Evolutionary conservation across 2,113 vertebrate species (phyloP).

Genomic region (Sorex araneus): DNA sequence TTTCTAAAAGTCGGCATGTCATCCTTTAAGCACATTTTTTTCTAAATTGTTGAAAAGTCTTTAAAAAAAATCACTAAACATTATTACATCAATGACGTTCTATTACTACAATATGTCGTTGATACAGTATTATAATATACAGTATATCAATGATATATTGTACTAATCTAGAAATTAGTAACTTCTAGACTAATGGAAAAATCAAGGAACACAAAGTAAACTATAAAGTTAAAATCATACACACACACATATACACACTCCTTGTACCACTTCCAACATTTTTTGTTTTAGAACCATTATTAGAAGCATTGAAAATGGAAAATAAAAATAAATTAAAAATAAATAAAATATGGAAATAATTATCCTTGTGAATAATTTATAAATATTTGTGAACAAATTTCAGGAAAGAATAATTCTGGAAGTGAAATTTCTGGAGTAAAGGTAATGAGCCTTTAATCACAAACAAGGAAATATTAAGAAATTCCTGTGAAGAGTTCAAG

Average conservation of each 20-base stretch:
- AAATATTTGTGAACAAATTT: neutral
- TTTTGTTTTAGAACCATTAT: too few species aligned
- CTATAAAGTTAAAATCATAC: neutral
- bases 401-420: neutral
- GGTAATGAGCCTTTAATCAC: neutral
- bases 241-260: too few species aligned
- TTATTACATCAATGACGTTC: neutral
- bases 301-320: too few species aligned
- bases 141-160: too few species aligned
- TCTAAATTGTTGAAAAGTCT: neutral
- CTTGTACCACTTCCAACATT: neutral
- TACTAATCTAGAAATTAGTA: too few species aligned
- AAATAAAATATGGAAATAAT: conserved; percentile 24
- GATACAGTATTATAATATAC: too few species aligned
- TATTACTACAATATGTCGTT: neutral
- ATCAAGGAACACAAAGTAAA: neutral
- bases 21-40: neutral
- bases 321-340: too few species aligned
- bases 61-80: neutral
- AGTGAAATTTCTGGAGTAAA: neutral
- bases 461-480: neutral
- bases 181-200: neutral
- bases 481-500: neutral
- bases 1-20: neutral
- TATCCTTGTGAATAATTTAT: neutral